Base-by-base conservation (phyloP, 2,113 vertebrate species). In the Perca flavescens region DNA sequence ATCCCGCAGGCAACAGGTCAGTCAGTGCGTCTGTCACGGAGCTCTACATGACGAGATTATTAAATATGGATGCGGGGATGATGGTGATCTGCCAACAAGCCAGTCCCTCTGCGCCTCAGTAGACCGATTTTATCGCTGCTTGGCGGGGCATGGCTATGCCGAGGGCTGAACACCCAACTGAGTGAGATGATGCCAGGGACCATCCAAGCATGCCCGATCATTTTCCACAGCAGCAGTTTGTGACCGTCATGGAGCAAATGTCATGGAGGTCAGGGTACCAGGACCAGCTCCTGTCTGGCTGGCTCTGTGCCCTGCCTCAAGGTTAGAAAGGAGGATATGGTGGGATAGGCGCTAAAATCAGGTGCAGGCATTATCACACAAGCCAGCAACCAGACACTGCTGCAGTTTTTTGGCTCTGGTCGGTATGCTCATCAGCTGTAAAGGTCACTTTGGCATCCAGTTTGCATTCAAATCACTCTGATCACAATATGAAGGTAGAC, bases 1-100 rank as follows among this genome's bases (percentile, higher is more conserved):
- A 91, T 89, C 93, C 94, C 92, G 84, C 86, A 83, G 94, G 93
- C 95, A 96, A 96, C 95, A 96, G 95, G 95, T 96, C 93, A 96
- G 95, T 93, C 62, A 77, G 88, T 61, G 64, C 64, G 65, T 82
- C 65, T 81, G 82, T 86, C 79, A 76, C 61, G 60, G 72, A 74
- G 87, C 77, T 79, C 72, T 54, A 61, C 86, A 86, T 82, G 72
- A 88, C 80, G 36, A 22, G 74, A 58, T 79, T 31, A 88, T 94
- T 86, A 91, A 92, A 90, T 86, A 88, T 94, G 85, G 67, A 92
- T 85, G 80, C 74, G 12, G 80, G 67, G 47, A 58, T 84, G 79
- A 74, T 79, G 87, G 86, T 87, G 85, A 88, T 91, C 85, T 52
- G 86, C 90, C 91, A 93, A 86, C 69, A 76, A 81, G 64, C 82